Conservation (phyloP, 2,113 vertebrate genomes). For the Elephantulus edwardii region DNA sequence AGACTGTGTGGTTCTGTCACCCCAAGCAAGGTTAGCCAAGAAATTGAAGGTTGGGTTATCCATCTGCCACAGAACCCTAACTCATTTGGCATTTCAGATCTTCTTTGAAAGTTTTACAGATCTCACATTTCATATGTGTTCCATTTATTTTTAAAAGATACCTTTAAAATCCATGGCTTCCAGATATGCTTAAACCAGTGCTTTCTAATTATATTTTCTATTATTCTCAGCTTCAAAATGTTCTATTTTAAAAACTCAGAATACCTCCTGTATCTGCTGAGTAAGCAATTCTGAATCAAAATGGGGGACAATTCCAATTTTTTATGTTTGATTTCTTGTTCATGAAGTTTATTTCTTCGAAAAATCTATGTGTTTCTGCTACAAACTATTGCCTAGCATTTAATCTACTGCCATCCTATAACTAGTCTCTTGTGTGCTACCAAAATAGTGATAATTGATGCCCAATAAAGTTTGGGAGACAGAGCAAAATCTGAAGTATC, state of each 20-base stretch:
- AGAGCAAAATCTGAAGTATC: background rate
- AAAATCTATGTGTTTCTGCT: conserved; percentile 5
- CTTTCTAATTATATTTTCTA: conserved; percentile 48
- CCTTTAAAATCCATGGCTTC: conserved; percentile 23
- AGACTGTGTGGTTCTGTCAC: background rate
- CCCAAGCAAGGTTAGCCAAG: background rate
- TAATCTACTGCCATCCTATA: conserved; percentile 14
- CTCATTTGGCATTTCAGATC: background rate
- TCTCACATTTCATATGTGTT: conserved; percentile 5
- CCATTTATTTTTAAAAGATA: conserved; percentile 28
- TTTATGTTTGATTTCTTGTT: conserved; percentile 46
- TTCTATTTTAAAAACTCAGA: conserved; percentile 11
- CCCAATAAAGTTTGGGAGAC: background rate
- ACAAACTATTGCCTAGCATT: background rate
- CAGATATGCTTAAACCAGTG: conserved; percentile 7
- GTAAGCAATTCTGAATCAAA: conserved; percentile 16
- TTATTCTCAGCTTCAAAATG: conserved; percentile 46
- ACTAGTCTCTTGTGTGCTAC: background rate
- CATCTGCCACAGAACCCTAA: background rate
- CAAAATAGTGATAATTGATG: background rate
- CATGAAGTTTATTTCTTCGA: conserved; percentile 48
- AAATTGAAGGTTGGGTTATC: background rate
- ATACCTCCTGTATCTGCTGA: background rate
- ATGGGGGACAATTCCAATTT: conserved; percentile 41
- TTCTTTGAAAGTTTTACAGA: conserved; percentile 26